Percentiles rank a stretch among this genome's conserved stretches.
These are phyloP conservation scores for Ditylenchus dipsaci DNA, from an alignment of 1,140 invertebrate species.

Conservation along the genomic window DNA sequence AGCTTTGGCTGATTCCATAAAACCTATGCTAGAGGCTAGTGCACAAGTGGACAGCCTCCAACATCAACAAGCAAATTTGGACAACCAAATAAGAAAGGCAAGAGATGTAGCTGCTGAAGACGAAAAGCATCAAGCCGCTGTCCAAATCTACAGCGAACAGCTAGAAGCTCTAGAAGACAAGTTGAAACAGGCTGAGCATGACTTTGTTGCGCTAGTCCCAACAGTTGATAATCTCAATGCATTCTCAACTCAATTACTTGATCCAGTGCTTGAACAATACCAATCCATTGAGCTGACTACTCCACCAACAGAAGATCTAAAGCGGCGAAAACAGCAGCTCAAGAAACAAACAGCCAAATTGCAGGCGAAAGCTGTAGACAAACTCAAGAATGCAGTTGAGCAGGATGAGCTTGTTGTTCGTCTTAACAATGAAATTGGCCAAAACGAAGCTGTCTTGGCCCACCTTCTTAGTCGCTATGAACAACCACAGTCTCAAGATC, in stretches of 20 bases:
- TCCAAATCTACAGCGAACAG: neutral
- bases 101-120: neutral
- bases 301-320: neutral
- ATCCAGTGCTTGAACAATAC: neutral
- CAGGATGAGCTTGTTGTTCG: neutral
- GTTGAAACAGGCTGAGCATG: neutral
- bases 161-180: neutral
- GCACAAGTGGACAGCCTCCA: neutral
- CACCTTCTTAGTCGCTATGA: neutral
- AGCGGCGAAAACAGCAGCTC: neutral
- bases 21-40: neutral
- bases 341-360: neutral
- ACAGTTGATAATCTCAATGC: neutral
- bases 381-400: neutral
- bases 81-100: neutral
- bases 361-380: neutral
- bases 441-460: neutral
- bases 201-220: neutral
- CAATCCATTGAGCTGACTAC: neutral
- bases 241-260: neutral
- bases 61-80: neutral
- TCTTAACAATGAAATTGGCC: neutral
- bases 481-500: neutral
- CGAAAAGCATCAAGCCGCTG: neutral
- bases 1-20: neutral